phyloP scores from a whole-genome alignment of 2,888 invertebrate species.

The Epinotia ramella region DNA sequence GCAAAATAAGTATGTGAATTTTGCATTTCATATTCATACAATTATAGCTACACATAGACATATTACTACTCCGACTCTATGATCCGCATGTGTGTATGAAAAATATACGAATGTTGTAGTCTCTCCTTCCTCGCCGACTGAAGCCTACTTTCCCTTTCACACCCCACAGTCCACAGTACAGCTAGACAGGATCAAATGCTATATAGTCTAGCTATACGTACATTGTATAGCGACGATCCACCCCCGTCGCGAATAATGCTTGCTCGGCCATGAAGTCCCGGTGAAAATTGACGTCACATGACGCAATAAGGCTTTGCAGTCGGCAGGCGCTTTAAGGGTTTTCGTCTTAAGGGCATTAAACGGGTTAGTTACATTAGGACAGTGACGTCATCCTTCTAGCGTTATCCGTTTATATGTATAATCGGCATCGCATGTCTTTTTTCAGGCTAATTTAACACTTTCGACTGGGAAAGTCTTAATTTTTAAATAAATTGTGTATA shows the following conservation, averaged over 20 bases:
- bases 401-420: too few relatives aligned
- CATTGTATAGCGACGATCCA: not conserved
- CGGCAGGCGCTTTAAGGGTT: constrained; percentile 6
- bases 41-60: too few relatives aligned
- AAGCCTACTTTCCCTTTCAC: not conserved
- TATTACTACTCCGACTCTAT: too few relatives aligned
- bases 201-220: not conserved
- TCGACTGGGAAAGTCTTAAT: too few relatives aligned
- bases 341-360: not conserved
- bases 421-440: too few relatives aligned
- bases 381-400: too few relatives aligned
- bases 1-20: too few relatives aligned
- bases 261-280: constrained; percentile 58
- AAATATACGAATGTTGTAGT: not conserved
- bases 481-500: too few relatives aligned
- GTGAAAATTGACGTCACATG: constrained; percentile 74
- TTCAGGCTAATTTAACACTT: too few relatives aligned
- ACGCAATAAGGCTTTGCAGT: constrained; percentile 50
- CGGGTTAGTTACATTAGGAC: too few relatives aligned
- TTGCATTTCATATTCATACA: too few relatives aligned
- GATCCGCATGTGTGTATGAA: not conserved
- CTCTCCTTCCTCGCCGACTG: not conserved
- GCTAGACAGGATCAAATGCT: not conserved
- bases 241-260: constrained; percentile 31
- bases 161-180: not conserved